A percentile compares a stretch with the other conserved stretches of the same genome.
Evolutionary conservation across 1,140 invertebrate species (phyloP).

Genomic region (Gryon sp.): DNA sequence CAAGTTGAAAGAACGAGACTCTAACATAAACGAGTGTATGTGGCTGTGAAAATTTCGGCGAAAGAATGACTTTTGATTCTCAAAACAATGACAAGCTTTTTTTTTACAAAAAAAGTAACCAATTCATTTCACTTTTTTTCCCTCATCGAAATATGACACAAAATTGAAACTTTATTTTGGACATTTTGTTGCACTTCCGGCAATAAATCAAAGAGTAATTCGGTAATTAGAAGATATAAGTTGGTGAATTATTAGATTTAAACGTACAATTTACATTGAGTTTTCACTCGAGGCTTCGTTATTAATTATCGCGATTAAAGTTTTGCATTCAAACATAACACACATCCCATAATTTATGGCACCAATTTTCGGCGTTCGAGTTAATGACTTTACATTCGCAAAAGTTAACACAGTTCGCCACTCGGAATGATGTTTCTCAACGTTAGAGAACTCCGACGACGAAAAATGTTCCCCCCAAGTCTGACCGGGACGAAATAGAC

Average conservation of each 20-base stretch:
- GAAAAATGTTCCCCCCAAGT: background rate
- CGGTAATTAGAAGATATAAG: conserved; percentile 55
- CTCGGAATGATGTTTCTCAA: conserved; percentile 18
- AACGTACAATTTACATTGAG: conserved; percentile 59
- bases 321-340: conserved; percentile 53
- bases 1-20: conserved; percentile 8
- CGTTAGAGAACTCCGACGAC: background rate
- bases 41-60: conserved; percentile 21
- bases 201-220: conserved; percentile 51
- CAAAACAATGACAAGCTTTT: conserved; percentile 34
- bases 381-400: conserved; percentile 55
- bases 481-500: background rate
- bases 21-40: background rate
- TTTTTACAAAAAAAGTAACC: too few relatives aligned
- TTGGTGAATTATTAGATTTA: conserved; percentile 58
- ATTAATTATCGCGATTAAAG: conserved; percentile 60
- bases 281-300: conserved; percentile 42
- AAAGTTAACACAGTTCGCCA: conserved; percentile 53
- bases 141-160: conserved; percentile 31
- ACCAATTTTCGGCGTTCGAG: conserved; percentile 45
- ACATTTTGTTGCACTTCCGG: conserved; percentile 30
- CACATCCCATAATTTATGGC: conserved; percentile 50
- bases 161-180: too few relatives aligned
- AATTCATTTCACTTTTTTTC: too few relatives aligned
- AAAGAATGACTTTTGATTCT: conserved; percentile 30